phyloP scores from a whole-genome alignment of 2,888 invertebrate species.

The Ernsta delagoae region DNA sequence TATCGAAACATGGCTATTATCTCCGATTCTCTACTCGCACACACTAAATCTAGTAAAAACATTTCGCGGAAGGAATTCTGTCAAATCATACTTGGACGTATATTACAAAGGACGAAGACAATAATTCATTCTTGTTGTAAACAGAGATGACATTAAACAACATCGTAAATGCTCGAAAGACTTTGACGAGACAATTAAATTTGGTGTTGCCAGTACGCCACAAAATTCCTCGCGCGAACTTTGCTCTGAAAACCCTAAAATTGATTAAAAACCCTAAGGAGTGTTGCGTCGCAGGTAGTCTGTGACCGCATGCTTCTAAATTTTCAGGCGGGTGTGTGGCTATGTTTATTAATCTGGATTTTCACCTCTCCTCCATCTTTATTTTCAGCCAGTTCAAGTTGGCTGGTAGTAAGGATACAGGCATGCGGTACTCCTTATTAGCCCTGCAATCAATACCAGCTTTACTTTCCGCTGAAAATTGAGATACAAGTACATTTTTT shows the following conservation, averaged over 20 bases:
- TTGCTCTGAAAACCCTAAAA: background rate
- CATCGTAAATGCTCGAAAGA: too few species aligned
- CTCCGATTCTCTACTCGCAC: background rate
- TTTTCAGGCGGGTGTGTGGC: conserved; percentile 46
- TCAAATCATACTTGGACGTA: background rate
- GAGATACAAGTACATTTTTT: background rate
- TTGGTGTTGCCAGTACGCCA: background rate
- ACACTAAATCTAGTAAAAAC: background rate
- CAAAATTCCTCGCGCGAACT: conserved; percentile 4
- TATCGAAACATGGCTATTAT: conserved; percentile 4
- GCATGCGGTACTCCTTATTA: conserved; percentile 73
- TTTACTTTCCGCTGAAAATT: conserved; percentile 3
- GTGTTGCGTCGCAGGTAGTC: background rate
- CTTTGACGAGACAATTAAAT: too few species aligned
- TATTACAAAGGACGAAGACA: too few species aligned
- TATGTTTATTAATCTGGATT: conserved; percentile 55
- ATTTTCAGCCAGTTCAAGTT: conserved; percentile 74
- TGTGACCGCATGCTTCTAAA: conserved; percentile 2
- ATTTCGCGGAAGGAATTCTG: conserved; percentile 1
- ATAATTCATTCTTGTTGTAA: too few species aligned
- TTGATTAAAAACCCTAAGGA: conserved; percentile 1
- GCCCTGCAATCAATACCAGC: conserved; percentile 67
- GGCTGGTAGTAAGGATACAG: conserved; percentile 75
- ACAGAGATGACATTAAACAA: too few species aligned
- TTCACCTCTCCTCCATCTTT: conserved; percentile 67